Evolutionary conservation across 2,888 invertebrate species (phyloP).

Genomic region (Epirrhoe alternata): DNA sequence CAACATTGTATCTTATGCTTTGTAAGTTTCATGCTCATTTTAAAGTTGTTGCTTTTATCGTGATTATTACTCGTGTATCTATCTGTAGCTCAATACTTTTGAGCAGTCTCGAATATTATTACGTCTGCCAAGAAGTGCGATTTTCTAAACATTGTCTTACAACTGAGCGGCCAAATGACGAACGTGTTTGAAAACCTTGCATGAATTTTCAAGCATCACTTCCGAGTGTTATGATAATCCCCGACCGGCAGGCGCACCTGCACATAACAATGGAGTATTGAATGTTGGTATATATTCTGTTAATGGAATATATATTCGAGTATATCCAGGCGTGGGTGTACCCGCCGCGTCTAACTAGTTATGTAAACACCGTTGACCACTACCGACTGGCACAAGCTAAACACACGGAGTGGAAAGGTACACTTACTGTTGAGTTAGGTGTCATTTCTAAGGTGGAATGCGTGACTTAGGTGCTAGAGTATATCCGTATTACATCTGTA

Average conservation of each 20-base stretch:
- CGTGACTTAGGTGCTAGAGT: constrained; percentile 31
- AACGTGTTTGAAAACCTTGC: constrained; percentile 29
- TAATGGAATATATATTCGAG: constrained; percentile 57
- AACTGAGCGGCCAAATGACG: constrained; percentile 9
- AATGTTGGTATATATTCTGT: constrained; percentile 60
- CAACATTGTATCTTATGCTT: neutral
- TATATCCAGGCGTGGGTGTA: constrained; percentile 70
- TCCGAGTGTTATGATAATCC: constrained; percentile 42
- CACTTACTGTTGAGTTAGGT: constrained; percentile 58
- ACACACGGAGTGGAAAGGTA: constrained; percentile 62
- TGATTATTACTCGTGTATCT: neutral
- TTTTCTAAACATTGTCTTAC: neutral
- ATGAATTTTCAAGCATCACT: constrained; percentile 33
- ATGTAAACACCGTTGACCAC: constrained; percentile 76
- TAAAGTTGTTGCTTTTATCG: too few species aligned
- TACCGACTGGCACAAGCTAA: constrained; percentile 62
- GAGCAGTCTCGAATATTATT: neutral
- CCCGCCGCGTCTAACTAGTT: constrained; percentile 74
- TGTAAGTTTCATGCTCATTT: neutral
- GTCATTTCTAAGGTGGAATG: constrained; percentile 57
- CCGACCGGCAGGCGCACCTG: constrained; percentile 60
- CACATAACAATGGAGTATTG: constrained; percentile 65
- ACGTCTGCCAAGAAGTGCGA: neutral
- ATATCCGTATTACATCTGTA: constrained; percentile 27
- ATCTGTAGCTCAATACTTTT: too few species aligned